Evolutionary conservation across 2,888 invertebrate species (phyloP).

Genomic region (Aspidiotus destructor): DNA sequence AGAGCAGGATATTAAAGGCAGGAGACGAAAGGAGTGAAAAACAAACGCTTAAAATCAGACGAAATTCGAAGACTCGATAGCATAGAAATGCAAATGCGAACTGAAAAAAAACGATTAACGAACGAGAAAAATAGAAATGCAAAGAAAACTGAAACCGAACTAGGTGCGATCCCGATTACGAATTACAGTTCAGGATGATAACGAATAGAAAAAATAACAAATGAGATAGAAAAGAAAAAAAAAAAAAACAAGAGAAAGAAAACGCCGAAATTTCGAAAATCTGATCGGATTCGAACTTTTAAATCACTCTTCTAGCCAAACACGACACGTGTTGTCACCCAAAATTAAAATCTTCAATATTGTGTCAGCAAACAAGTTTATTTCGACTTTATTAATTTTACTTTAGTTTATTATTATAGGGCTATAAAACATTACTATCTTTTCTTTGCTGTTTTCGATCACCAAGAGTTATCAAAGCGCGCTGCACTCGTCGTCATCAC

Average conservation of each 20-base stretch:
- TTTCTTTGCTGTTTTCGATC: not conserved
- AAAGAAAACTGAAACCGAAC: no score
- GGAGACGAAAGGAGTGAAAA: not conserved
- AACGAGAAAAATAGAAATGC: no score
- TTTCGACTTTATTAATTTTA: not conserved
- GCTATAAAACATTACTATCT: no score
- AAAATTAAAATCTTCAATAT: not conserved
- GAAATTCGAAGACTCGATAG: not conserved
- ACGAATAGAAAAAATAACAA: not conserved
- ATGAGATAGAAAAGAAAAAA: not conserved
- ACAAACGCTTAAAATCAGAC: not conserved
- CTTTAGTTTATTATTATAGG: no score
- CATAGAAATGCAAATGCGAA: not conserved
- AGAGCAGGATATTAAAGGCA: not conserved
- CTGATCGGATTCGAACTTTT: not conserved
- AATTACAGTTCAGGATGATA: not conserved
- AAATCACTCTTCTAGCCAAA: not conserved
- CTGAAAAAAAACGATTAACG: not conserved
- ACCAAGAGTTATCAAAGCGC: slow-evolving; percentile 9
- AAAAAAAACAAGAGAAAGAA: not conserved
- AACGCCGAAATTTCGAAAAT: not conserved
- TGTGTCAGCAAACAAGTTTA: not conserved
- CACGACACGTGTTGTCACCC: not conserved
- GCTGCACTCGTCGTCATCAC: slow-evolving; percentile 3
- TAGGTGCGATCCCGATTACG: no score